Evolutionary conservation across 2,797 vertebrate species (phyloP), one percentile per base, ranked within the genome.

Genomic region (Parauchenoglanis punctatus): DNA sequence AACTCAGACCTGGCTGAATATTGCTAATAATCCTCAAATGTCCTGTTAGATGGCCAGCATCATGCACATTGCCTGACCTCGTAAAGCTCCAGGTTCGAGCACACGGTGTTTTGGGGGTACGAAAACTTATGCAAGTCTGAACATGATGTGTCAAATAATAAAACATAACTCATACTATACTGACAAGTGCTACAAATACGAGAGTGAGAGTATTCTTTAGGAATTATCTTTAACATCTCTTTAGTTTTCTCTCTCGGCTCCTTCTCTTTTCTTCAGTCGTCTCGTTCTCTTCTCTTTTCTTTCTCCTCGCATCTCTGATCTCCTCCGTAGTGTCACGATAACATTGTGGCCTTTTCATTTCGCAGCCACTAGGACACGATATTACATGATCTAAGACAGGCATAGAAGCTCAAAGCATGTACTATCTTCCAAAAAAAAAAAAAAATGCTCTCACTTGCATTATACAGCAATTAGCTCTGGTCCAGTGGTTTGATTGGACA

Each of bases 401-500:
- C 4, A 6, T 12, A 35, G 77, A 23, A 25, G 17, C 77, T 81
- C 31, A 25, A 81, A 25, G 20, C 35, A 81, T 44, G 31, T 61
- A 59, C 18, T 20, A 58, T 23, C 17, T 59, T 40, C 2, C 18
- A 13, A 49, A 49, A 49, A 73, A 56, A 75, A n/a, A 75, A 73
- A 49, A 13, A 58, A 80, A 58, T 58, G 12, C 28, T 23, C 7
- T 56, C 76, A 31, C 15, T 35, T 35, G n/a, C 76, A 58, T 80
- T 59, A 80, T 80, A 35, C 76, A 58, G 18, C 76, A 40, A 28
- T 80, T 80, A 80, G 76, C 58, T 80, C 76, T 18, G 28, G 76
- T 80, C 54, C 18, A 5, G 54, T 80, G 76, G 58, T 80, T 80
- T 80, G 54, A 80, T 80, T 58, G 54, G 76, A 80, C 76, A 80